Evolutionary conservation across 37 sponge, comb jelly and placozoan species (phyloP).

Genomic region (Corticium candelabrum): DNA sequence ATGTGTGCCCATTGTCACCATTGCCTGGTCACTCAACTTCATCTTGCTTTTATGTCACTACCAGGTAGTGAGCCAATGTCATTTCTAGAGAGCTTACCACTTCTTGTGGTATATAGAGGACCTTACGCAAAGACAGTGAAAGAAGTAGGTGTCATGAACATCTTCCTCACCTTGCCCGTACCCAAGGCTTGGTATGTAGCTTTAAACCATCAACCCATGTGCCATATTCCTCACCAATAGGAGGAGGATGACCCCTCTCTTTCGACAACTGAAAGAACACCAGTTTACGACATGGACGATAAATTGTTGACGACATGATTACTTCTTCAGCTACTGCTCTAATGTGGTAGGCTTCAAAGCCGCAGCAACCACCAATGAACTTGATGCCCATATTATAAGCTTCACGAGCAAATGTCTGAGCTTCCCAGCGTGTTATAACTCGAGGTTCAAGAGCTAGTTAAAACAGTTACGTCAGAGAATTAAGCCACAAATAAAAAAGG

Average conservation of each 20-base stretch:
- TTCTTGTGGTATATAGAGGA: no score
- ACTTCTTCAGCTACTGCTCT: conserved; percentile 31
- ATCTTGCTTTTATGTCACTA: no score
- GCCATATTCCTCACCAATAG: conserved; percentile 9
- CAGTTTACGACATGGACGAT: not conserved
- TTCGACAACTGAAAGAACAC: not conserved
- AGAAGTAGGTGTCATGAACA: not conserved
- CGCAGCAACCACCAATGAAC: conserved; percentile 42
- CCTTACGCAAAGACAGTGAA: not conserved
- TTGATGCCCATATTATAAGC: conserved; percentile 30
- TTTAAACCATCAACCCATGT: conserved; percentile 11
- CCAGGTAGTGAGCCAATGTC: no score
- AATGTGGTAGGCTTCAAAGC: conserved; percentile 35
- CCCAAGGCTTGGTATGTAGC: conserved; percentile 25
- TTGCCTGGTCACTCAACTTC: no score
- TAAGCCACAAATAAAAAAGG: not conserved
- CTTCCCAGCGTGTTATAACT: conserved; percentile 21
- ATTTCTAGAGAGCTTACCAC: not conserved
- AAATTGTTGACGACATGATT: not conserved
- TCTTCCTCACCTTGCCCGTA: conserved; percentile 14
- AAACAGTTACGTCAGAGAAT: not conserved
- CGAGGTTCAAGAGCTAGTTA: conserved; percentile 34
- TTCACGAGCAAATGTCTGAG: conserved; percentile 25
- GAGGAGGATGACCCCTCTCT: not conserved
- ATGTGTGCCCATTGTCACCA: no score